phyloP scores from a whole-genome alignment of 2,113 vertebrate species.

The Rhabdornis inornatus region DNA sequence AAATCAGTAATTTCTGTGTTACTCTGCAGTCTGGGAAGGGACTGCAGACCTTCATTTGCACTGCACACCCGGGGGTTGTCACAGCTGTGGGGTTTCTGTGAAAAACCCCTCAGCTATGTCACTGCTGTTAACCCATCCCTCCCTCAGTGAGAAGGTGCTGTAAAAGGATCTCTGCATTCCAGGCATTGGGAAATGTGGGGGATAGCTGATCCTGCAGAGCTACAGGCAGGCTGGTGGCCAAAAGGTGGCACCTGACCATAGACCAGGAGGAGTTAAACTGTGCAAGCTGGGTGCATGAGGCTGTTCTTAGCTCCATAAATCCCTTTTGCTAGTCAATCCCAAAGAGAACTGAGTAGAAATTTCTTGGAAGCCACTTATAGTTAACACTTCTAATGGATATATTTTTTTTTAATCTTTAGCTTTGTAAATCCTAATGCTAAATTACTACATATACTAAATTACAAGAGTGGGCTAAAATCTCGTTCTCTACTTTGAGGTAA shows the following conservation, averaged over 20 bases:
- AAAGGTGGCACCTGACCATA: background rate
- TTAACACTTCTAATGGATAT: background rate
- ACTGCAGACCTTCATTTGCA: background rate
- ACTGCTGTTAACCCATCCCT: background rate
- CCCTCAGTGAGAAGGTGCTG: background rate
- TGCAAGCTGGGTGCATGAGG: rapidly evolving
- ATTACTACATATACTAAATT: background rate
- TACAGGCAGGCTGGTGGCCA: background rate
- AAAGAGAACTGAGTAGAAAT: background rate
- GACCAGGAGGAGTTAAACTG: background rate
- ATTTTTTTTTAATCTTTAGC: background rate
- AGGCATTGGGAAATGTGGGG: background rate
- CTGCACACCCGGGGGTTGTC: rapidly evolving
- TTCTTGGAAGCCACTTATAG: background rate
- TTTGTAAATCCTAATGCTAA: background rate
- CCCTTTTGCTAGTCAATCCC: background rate
- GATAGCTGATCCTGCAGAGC: background rate
- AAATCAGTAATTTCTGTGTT: background rate
- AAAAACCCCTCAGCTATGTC: background rate
- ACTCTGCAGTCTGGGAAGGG: background rate
- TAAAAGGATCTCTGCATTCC: background rate
- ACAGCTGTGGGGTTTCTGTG: background rate
- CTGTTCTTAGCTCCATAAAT: background rate
- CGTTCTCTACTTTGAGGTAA: background rate
- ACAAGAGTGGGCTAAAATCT: background rate